Percentiles rank a stretch among this genome's conserved stretches.
Conservation (phyloP, 2,797 vertebrate genomes). For the Peromyscus melanophrys region DNA sequence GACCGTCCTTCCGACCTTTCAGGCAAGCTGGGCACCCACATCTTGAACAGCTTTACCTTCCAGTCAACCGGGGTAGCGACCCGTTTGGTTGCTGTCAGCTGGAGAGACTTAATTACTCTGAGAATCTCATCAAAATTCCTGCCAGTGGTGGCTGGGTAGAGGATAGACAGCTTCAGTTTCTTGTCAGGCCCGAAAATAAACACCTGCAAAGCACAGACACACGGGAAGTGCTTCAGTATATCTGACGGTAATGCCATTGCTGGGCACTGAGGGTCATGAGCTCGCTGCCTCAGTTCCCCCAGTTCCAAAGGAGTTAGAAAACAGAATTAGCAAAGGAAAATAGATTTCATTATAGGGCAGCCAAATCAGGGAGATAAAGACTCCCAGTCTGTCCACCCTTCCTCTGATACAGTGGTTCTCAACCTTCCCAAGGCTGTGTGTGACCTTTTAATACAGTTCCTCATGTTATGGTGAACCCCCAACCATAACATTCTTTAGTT, state of each 20-base stretch:
- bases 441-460: background rate
- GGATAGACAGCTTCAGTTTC: conserved; percentile 97
- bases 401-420: background rate
- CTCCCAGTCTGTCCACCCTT: background rate
- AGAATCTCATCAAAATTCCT: conserved; percentile 98
- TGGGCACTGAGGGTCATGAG: background rate
- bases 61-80: conserved; percentile 98
- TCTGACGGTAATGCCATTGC: background rate
- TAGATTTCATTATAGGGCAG: background rate
- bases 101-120: conserved; percentile 96
- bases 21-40: background rate
- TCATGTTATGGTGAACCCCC: background rate
- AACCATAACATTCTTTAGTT: background rate
- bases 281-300: background rate
- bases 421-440: background rate
- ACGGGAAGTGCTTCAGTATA: background rate
- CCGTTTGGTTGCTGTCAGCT: conserved; percentile 95
- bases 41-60: conserved; percentile 92
- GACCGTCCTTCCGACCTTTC: background rate
- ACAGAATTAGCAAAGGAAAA: background rate
- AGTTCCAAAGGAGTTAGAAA: background rate
- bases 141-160: conserved; percentile 98
- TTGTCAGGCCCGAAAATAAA: conserved; percentile 98
- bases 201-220: conserved; percentile 90
- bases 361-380: background rate